Conservation (phyloP, 2,888 invertebrate species). For the Aphodius granarius region DNA sequence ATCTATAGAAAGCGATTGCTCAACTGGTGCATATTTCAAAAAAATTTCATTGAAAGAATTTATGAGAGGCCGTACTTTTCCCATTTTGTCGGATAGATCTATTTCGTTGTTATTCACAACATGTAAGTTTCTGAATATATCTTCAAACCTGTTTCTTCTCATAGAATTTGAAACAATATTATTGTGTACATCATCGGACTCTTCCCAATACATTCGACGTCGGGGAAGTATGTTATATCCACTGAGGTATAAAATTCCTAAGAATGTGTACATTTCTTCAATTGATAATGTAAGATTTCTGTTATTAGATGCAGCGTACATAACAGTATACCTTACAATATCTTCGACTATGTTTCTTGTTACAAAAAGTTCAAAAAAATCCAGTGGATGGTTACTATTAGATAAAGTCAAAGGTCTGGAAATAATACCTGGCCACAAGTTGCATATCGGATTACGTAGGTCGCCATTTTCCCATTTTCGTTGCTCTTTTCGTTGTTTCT, state of each 20-base stretch:
- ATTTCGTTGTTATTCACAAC: background rate
- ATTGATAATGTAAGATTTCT: background rate
- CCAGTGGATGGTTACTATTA: background rate
- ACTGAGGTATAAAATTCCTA: background rate
- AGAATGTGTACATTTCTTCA: background rate
- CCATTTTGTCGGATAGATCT: background rate
- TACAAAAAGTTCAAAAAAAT: background rate
- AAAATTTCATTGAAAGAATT: background rate
- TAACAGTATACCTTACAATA: background rate
- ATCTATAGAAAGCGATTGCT: background rate
- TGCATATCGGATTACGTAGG: background rate
- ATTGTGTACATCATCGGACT: background rate
- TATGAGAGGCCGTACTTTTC: background rate
- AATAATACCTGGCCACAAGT: background rate
- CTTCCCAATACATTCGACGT: background rate
- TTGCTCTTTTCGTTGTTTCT: background rate
- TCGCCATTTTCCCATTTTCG: background rate
- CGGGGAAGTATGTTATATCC: background rate
- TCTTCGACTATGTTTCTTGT: background rate
- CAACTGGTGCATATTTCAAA: background rate
- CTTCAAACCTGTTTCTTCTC: slow-evolving; percentile 1
- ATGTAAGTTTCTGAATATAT: background rate
- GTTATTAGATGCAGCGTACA: background rate
- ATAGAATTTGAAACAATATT: background rate
- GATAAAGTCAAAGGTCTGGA: background rate